Evolutionary conservation across 2,888 invertebrate species (phyloP), one percentile per base, ranked within the genome.

Genomic region (Girardia tigrina): DNA sequence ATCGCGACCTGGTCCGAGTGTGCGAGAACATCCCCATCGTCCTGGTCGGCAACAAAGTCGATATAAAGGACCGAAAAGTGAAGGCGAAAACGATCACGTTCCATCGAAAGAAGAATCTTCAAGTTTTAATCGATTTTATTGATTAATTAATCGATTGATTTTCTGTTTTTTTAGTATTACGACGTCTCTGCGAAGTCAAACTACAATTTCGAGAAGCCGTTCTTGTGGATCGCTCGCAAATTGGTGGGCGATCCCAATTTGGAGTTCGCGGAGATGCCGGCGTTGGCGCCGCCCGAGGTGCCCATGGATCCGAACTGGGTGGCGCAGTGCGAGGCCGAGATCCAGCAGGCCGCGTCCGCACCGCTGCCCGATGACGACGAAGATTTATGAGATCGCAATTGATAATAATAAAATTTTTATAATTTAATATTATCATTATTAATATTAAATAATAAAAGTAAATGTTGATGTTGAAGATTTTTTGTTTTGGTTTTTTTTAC

Each of bases 11-110:
- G 83, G 94, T 97, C 26, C 88, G 98, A 81, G 98, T 99, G 14
- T 99, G 98, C 86, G 98, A 98, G 88, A 97, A 93, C 86, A 95
- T 99, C 82, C 98, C 98, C n/a, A 98, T 99, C 83, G 98, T 99
- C n/a, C 88, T 98, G 71, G 94, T 94, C 84, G 98, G 98, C 73
- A 98, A 98, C 87, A 98, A 98, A 88, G 98, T 98, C 29, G 98
- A 98, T 83, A 94, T 98, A 82, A 99, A 98, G 85, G 98, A 99
- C 86, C 90, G 98, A 81, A 98, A 98, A 89, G 98, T 98, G 78
- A 98, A 98, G 86, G 97, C 98, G 74, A 99, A 98, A 88, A 91
- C 93, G 81, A 98, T 98, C 84, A 93, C 95, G 14, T 98, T 98
- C 86, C 98, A 98, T 85, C 89, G 98, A 81, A 97, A 98, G 89